Percentiles rank a stretch among this genome's conserved stretches.
phyloP scores from a whole-genome alignment of 2,888 invertebrate genomes.

The Harpagoxenus sublaevis region DNA sequence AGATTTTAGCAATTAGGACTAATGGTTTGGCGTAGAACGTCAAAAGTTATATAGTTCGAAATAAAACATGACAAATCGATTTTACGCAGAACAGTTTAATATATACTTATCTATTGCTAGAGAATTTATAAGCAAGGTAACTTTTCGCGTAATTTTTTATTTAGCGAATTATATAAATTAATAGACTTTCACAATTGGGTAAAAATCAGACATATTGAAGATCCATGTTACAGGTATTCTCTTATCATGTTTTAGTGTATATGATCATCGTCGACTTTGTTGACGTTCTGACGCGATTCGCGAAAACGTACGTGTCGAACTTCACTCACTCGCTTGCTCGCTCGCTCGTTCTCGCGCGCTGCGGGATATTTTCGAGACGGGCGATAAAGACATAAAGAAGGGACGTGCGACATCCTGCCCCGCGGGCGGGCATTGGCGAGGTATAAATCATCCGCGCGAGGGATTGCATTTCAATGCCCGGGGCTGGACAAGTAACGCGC shows the following conservation, averaged over 20 bases:
- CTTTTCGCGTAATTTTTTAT: not conserved
- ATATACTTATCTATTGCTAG: not conserved
- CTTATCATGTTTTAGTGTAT: not conserved
- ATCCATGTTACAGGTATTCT: not conserved
- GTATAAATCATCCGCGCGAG: conserved; percentile 84
- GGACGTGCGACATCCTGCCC: conserved; percentile 85
- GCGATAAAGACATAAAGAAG: conserved; percentile 82
- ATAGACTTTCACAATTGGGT: not conserved
- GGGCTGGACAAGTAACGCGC: conserved; percentile 73
- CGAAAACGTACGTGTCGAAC: conserved; percentile 67
- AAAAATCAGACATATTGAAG: not conserved
- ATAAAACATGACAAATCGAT: conserved; percentile 11
- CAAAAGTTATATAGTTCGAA: not conserved
- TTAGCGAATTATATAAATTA: not conserved
- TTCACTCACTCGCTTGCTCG: conserved; percentile 40
- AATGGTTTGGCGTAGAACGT: not conserved
- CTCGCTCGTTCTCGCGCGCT: conserved; percentile 67
- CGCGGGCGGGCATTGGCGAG: conserved; percentile 82
- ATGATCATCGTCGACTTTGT: not conserved
- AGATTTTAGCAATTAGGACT: conserved; percentile 34
- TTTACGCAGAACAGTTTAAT: not conserved
- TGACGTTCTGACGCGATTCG: conserved; percentile 60
- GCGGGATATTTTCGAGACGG: conserved; percentile 79
- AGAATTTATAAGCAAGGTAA: not conserved
- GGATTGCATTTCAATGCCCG: conserved; percentile 84